Evolutionary conservation across 1,140 invertebrate genomes (phyloP).

Genomic region (Drosophila orena): DNA sequence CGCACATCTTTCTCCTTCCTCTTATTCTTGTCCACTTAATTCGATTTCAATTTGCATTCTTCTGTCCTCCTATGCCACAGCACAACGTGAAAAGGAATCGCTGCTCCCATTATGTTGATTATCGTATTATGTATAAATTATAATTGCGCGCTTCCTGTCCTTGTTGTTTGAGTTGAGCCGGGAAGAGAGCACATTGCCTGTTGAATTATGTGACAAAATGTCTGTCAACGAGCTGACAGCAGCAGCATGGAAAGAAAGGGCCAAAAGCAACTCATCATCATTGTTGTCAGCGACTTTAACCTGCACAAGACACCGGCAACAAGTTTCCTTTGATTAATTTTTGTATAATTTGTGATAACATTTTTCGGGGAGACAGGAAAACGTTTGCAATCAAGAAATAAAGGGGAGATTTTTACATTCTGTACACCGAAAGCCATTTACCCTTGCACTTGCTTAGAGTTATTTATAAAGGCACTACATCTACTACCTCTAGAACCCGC

Average conservation of each 20-base stretch:
- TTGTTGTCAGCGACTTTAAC: constrained; percentile 42
- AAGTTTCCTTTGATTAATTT: constrained; percentile 76
- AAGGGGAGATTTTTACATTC: background rate
- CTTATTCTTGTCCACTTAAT: background rate
- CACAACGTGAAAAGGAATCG: constrained; percentile 23
- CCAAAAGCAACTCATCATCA: constrained; percentile 62
- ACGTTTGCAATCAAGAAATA: constrained; percentile 12
- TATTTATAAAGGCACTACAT: too few relatives aligned
- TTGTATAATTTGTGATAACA: constrained; percentile 65
- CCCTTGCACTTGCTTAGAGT: background rate
- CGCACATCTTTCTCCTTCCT: constrained; percentile 30
- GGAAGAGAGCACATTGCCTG: constrained; percentile 59
- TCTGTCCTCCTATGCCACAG: constrained; percentile 23
- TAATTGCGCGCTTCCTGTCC: constrained; percentile 69
- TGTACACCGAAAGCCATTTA: background rate
- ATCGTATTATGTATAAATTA: constrained; percentile 68
- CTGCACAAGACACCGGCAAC: constrained; percentile 33
- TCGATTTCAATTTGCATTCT: constrained; percentile 35
- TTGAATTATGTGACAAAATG: constrained; percentile 81
- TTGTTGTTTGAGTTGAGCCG: constrained; percentile 30
- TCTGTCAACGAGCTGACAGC: constrained; percentile 68
- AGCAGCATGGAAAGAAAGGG: constrained; percentile 23
- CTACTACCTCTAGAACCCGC: too few relatives aligned
- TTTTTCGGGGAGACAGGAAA: constrained; percentile 28
- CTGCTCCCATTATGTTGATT: constrained; percentile 55